These are phyloP conservation scores for Medauroidea extradentata DNA, from an alignment of 1,140 invertebrate species.

Conservation along the genomic window DNA sequence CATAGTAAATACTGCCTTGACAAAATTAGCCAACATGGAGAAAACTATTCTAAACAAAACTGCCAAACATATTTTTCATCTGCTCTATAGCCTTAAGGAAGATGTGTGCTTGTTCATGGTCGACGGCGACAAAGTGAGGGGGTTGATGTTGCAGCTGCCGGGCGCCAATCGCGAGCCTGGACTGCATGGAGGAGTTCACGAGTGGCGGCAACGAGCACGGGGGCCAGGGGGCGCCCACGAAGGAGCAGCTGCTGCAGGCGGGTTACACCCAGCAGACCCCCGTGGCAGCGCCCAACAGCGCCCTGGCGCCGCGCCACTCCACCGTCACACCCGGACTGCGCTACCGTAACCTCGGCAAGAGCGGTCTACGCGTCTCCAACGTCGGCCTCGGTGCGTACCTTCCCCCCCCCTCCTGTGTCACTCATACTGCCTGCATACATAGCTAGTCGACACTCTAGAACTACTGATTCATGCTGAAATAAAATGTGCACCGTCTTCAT, in stretches of 20 bases:
- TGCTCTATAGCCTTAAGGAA: too few relatives aligned
- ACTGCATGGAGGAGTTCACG: conserved; percentile 89
- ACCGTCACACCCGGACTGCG: conserved; percentile 70
- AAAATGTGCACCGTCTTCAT: too few relatives aligned
- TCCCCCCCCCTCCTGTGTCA: neutral
- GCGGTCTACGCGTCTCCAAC: conserved; percentile 85
- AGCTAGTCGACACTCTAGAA: too few relatives aligned
- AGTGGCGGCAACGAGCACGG: conserved; percentile 46
- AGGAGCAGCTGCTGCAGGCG: conserved; percentile 49
- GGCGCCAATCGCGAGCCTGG: conserved; percentile 83
- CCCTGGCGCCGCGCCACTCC: conserved; percentile 47
- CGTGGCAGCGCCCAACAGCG: conserved; percentile 23
- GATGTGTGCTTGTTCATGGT: too few relatives aligned
- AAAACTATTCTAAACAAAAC: too few relatives aligned
- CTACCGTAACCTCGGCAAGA: conserved; percentile 89
- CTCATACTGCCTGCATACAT: too few relatives aligned
- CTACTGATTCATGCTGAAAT: too few relatives aligned
- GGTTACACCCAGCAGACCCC: conserved; percentile 19
- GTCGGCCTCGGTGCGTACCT: conserved; percentile 70
- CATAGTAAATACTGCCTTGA: too few relatives aligned
- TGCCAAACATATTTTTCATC: too few relatives aligned
- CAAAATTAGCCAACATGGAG: too few relatives aligned
- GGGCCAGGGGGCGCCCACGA: conserved; percentile 43
- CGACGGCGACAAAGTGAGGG: too few relatives aligned
- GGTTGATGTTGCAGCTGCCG: conserved; percentile 62